Evolutionary conservation across 30 jellyfish, hydroid and myxozoan species (phyloP), one percentile per base, ranked within the genome.

Genomic region (Chrysaora quinquecirrha): DNA sequence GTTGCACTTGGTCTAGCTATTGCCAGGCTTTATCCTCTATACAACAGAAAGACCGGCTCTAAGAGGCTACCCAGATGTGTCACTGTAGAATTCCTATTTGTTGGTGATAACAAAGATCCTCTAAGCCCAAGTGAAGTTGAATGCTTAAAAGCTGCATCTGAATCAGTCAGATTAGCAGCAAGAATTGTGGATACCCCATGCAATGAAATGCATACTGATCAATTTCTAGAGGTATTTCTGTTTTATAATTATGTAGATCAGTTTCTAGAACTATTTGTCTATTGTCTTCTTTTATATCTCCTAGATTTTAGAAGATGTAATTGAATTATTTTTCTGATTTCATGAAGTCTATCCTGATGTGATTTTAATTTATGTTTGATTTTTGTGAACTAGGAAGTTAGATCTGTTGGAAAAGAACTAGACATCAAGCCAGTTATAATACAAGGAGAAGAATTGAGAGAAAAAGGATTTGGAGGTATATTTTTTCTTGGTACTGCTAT

Each of bases 391-490:
- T 54, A 87, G 99, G 97, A 94, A 76, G 87, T 77, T 3, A 52
- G 80, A 30, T 28, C 72, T 25, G 97, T 83, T 2, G 94, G 90
- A 29, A 75, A 70, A 27, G 96, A 94, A 23, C 83, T 94, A 49
- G 75, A 65, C 52, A 80, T 92, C 35, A 78, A 60, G 24, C 98
- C 96, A 24, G 63, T 78, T 20, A 79, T 94, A 23, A 73, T 94
- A 2, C 91, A 84, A 83, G 99, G 97, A 20, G 92, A 83, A 75
- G 96, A 94, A 34, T 70, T 94, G 58, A 48, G 69, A 30, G 89
- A 82, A 48, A 43, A 76, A 70, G 99, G 99, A 6, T 87, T 94
- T 82, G 99, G 99, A 88, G 99, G 99, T 94, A 48, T 22, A 34
- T 71, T 28, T 21, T 11, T 21, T 3, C n/a, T n/a, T n/a, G n/a